phyloP scores from a whole-genome alignment of 2,888 invertebrate genomes.

The Tholera decimalis region DNA sequence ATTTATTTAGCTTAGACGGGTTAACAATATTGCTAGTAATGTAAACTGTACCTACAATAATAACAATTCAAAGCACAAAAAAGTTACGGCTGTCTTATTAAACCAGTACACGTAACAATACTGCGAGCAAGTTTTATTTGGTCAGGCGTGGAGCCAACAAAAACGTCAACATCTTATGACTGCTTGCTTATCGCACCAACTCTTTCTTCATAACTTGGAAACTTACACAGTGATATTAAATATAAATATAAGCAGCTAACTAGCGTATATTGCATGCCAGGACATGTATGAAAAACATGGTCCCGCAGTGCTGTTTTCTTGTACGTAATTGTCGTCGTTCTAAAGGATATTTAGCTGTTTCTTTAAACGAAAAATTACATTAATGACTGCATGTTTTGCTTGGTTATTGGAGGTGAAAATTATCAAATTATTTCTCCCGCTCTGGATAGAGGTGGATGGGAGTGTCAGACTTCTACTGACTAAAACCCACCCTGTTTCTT shows the following conservation, averaged over 20 bases:
- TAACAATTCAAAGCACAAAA: not conserved
- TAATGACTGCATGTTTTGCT: too few species aligned
- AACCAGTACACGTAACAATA: constrained; percentile 49
- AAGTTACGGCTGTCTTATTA: constrained; percentile 31
- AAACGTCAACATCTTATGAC: constrained; percentile 51
- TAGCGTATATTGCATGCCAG: constrained; percentile 21
- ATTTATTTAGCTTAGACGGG: too few species aligned
- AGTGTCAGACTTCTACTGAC: too few species aligned
- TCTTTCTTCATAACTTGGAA: constrained; percentile 50
- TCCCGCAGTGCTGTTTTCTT: not conserved
- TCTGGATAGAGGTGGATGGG: too few species aligned
- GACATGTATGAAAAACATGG: not conserved
- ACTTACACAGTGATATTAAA: constrained; percentile 41
- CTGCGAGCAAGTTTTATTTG: constrained; percentile 39
- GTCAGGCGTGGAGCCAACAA: constrained; percentile 53
- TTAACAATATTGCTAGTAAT: too few species aligned
- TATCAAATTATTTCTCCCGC: too few species aligned
- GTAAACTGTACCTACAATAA: too few species aligned
- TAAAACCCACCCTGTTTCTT: too few species aligned
- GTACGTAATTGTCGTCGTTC: not conserved
- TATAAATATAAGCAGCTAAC: constrained; percentile 36
- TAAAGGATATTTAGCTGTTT: not conserved
- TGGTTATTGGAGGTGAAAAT: too few species aligned
- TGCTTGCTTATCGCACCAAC: constrained; percentile 45
- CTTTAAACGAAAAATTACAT: too few species aligned